Percentiles rank a stretch among this genome's conserved stretches.
Conservation (phyloP, 2,797 vertebrate genomes). For the Glossophaga mutica region DNA sequence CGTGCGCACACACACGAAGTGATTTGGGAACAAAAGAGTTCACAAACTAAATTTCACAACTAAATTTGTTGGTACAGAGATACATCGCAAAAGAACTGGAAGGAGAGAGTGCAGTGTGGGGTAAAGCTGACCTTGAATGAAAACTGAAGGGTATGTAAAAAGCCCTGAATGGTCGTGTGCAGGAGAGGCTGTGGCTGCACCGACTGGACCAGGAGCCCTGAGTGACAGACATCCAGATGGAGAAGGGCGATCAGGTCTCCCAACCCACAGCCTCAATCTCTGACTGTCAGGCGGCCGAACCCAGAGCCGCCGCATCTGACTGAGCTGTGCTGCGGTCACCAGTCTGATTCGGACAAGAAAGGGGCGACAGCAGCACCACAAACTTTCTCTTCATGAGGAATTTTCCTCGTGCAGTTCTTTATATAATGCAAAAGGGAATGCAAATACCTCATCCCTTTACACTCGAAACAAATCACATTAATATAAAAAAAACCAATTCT, state of each 20-base stretch:
- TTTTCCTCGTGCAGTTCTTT: slow-evolving; percentile 12
- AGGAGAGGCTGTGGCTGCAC: neutral
- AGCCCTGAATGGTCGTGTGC: neutral
- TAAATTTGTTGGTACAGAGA: neutral
- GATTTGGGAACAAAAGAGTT: neutral
- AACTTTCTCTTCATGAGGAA: neutral
- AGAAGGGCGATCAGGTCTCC: neutral
- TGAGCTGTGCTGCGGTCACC: neutral
- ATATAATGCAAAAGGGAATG: neutral
- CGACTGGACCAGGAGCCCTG: neutral
- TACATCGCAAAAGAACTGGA: neutral
- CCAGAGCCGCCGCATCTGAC: neutral
- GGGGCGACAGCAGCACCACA: neutral
- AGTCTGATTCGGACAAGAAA: neutral
- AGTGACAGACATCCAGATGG: neutral
- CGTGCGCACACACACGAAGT: neutral
- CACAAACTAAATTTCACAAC: neutral
- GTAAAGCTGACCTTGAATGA: neutral
- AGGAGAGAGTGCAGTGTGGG: neutral
- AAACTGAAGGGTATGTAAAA: neutral
- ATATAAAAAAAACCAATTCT: neutral
- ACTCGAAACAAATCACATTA: slow-evolving; percentile 9
- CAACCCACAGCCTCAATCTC: neutral
- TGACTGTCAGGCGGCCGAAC: neutral
- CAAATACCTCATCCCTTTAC: neutral